A percentile compares a stretch with the other conserved stretches of the same genome.
Conservation (phyloP, 2,888 invertebrate genomes). For the Acholoe squamosa region DNA sequence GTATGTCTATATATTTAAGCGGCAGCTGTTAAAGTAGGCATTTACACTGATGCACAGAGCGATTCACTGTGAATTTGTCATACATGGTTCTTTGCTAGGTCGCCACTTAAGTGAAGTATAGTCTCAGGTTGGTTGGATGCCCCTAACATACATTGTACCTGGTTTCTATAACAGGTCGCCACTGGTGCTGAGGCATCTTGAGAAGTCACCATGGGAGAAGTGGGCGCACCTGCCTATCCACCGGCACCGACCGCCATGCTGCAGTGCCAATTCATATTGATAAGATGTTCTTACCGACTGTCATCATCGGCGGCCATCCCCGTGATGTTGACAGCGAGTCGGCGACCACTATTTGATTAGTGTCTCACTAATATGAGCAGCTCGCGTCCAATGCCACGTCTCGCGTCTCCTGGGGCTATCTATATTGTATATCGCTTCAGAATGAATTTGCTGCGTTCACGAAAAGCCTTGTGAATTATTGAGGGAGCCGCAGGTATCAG, state of each 20-base stretch:
- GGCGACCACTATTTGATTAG: conserved; percentile 41
- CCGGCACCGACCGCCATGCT: not conserved
- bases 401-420: conserved; percentile 38
- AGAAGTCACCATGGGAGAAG: no score
- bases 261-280: conserved; percentile 45
- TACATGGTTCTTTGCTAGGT: no score
- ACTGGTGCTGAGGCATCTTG: no score
- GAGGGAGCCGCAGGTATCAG: not conserved
- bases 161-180: no score
- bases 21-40: no score
- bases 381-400: not conserved
- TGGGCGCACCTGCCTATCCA: no score
- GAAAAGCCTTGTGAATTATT: conserved; percentile 29
- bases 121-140: no score
- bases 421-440: conserved; percentile 54
- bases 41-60: no score
- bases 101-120: no score
- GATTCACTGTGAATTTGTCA: no score
- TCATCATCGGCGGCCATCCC: not conserved
- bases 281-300: conserved; percentile 6
- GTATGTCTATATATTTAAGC: no score
- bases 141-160: no score
- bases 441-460: conserved; percentile 30
- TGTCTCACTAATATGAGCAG: not conserved
- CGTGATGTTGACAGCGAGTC: not conserved